Conservation (phyloP, 2,113 vertebrate species). For the Percopsis transmontana region DNA sequence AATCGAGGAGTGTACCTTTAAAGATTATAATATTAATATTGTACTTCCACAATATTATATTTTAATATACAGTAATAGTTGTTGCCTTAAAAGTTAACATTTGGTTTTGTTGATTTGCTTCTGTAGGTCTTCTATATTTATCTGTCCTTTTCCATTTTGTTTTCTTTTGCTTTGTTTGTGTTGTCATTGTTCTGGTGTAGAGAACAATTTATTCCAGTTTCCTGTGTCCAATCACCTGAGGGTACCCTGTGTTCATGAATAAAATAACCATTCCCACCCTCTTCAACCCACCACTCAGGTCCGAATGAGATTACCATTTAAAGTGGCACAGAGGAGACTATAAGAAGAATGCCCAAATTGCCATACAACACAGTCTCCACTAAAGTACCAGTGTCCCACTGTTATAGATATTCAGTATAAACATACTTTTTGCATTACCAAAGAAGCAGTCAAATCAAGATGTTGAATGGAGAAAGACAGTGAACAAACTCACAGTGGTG, state of each 20-base stretch:
- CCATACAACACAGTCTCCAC: not conserved
- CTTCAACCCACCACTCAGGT: not conserved
- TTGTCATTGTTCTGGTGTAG: not conserved
- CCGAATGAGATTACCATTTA: slow-evolving; percentile 14
- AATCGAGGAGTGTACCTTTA: too few species aligned
- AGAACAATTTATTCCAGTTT: not conserved
- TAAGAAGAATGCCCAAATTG: not conserved
- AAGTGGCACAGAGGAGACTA: not conserved
- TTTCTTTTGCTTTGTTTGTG: not conserved
- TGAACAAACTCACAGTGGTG: too few species aligned
- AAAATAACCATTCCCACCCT: slow-evolving; percentile 1
- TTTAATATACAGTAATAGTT: too few species aligned
- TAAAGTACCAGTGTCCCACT: not conserved
- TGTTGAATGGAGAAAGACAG: not conserved
- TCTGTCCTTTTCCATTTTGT: not conserved
- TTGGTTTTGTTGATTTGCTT: not conserved
- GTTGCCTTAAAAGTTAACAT: too few species aligned
- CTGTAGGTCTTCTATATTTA: not conserved
- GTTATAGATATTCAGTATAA: not conserved
- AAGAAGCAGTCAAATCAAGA: too few species aligned
- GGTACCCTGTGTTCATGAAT: not conserved
- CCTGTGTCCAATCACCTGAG: slow-evolving; percentile 1
- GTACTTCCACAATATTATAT: too few species aligned
- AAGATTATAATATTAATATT: too few species aligned
- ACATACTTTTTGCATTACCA: not conserved